phyloP scores from a whole-genome alignment of 2,888 invertebrate genomes.

The Oxytorus armatus region DNA sequence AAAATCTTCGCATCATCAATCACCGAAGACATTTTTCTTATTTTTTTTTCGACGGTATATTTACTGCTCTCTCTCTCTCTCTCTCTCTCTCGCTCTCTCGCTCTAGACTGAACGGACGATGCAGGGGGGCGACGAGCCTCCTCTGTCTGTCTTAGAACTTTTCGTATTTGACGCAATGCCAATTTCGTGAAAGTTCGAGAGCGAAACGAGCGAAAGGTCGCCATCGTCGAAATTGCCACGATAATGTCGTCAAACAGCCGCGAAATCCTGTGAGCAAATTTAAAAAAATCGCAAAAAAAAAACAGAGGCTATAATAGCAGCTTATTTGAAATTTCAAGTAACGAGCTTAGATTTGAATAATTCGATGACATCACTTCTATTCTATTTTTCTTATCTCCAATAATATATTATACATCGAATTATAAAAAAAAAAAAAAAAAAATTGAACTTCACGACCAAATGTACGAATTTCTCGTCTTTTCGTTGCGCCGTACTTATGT shows the following conservation, averaged over 20 bases:
- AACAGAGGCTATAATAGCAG: no score
- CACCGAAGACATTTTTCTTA: conserved; percentile 41
- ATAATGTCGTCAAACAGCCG: background rate
- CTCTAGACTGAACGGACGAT: no score
- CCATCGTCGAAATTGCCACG: conserved; percentile 25
- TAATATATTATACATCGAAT: no score
- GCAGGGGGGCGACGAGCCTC: background rate
- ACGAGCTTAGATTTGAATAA: no score
- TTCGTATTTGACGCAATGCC: conserved; percentile 53
- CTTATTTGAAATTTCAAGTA: no score
- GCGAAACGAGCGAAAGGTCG: conserved; percentile 44
- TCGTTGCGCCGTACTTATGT: conserved; percentile 32
- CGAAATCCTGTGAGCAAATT: background rate
- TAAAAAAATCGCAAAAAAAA: no score
- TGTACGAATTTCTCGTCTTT: background rate
- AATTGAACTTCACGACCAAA: no score
- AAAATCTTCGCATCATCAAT: conserved; percentile 30
- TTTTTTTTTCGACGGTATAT: conserved; percentile 25
- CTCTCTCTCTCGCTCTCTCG: no score
- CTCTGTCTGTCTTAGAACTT: background rate
- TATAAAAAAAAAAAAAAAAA: no score
- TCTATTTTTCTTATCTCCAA: no score
- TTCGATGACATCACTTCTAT: no score
- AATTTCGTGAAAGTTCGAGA: conserved; percentile 60
- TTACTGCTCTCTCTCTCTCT: no score